phyloP scores from a whole-genome alignment of 2,888 invertebrate genomes.

The Spodoptera exigua region DNA sequence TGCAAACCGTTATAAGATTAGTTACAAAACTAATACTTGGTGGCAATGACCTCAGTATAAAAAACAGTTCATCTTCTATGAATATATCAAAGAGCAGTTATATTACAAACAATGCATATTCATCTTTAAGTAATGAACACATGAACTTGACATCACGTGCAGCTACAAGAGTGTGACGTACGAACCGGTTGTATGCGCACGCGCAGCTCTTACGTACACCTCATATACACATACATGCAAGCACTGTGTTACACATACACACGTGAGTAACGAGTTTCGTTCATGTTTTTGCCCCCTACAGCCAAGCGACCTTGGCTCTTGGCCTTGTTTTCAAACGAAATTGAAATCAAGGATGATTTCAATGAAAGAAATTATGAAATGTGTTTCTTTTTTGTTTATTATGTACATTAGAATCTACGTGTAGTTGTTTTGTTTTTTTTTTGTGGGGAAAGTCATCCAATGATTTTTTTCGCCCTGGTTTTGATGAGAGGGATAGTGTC shows the following conservation, averaged over 20 bases:
- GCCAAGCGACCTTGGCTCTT: constrained; percentile 38
- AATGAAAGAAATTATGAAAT: constrained; percentile 17
- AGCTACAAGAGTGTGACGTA: constrained; percentile 48
- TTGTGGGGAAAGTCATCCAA: too few relatives aligned
- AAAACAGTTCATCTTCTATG: too few relatives aligned
- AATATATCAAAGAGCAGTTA: constrained; percentile 10
- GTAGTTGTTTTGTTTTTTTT: constrained; percentile 3
- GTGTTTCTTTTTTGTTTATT: constrained; percentile 2
- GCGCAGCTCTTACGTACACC: constrained; percentile 30
- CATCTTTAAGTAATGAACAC: constrained; percentile 30
- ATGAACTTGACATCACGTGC: constrained; percentile 54
- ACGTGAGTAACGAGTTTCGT: constrained; percentile 34
- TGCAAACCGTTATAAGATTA: too few relatives aligned
- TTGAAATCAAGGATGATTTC: constrained; percentile 24
- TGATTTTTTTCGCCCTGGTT: too few relatives aligned
- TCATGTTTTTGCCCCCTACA: constrained; percentile 23
- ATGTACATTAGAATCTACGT: background rate
- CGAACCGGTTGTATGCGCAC: constrained; percentile 50
- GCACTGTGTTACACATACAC: constrained; percentile 38
- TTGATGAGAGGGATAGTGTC: too few relatives aligned
- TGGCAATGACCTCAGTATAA: too few relatives aligned
- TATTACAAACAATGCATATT: constrained; percentile 11
- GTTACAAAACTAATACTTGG: too few relatives aligned
- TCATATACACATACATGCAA: constrained; percentile 11
- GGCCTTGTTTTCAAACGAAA: constrained; percentile 35